A percentile compares a stretch with the other conserved stretches of the same genome.
phyloP scores from a whole-genome alignment of 2,797 vertebrate genomes.

The Myotis myotis region DNA sequence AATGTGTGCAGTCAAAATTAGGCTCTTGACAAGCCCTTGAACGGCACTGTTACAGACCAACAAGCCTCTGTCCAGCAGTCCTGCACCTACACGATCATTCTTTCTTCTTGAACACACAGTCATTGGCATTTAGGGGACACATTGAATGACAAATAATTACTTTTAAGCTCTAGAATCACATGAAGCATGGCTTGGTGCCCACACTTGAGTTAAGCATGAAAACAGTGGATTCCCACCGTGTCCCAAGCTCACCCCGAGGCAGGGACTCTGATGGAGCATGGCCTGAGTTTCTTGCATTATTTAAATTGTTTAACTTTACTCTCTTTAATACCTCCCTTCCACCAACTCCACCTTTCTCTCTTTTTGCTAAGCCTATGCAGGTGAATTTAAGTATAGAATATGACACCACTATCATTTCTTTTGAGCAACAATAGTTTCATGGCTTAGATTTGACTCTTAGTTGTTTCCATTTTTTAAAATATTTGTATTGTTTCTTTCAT shows the following conservation, averaged over 20 bases:
- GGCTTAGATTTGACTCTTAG: background rate
- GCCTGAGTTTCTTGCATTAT: background rate
- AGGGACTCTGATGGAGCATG: background rate
- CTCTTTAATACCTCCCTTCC: background rate
- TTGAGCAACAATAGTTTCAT: conserved; percentile 37
- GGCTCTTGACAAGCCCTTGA: background rate
- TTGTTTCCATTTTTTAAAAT: background rate
- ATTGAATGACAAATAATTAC: background rate
- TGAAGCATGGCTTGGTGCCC: background rate
- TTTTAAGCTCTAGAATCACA: background rate
- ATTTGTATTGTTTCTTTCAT: background rate
- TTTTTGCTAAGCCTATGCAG: background rate
- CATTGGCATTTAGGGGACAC: background rate
- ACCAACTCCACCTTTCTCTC: background rate
- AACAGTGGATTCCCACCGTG: background rate
- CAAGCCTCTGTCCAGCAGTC: background rate
- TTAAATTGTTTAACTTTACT: background rate
- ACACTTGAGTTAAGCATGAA: background rate
- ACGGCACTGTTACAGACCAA: background rate
- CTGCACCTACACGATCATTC: background rate
- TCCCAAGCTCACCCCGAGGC: background rate
- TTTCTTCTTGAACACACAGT: background rate
- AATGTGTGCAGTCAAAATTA: background rate
- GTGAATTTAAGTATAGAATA: background rate
- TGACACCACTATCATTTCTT: background rate